Conservation (phyloP, 1,140 invertebrate species). For the Agraylea sexmaculata region DNA sequence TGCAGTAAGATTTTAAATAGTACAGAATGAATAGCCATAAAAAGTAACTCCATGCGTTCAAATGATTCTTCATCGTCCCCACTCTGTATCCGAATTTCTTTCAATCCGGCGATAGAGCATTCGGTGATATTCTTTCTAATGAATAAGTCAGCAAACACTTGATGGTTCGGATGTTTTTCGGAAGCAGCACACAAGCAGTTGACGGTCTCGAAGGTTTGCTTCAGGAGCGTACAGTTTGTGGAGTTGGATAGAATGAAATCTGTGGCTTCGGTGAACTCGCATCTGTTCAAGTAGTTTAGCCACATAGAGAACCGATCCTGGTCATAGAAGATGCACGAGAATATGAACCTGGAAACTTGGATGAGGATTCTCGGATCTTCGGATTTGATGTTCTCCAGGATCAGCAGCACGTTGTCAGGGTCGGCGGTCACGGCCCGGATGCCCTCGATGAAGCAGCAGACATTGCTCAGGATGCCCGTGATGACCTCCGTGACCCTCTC, state of each 20-base stretch:
- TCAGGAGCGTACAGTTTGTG: conserved; percentile 46
- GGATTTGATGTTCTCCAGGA: conserved; percentile 44
- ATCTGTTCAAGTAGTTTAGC: conserved; percentile 37
- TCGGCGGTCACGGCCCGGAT: conserved; percentile 33
- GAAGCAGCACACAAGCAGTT: conserved; percentile 40
- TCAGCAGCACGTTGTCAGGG: conserved; percentile 30
- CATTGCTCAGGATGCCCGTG: conserved; percentile 60
- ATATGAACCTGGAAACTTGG: conserved; percentile 54
- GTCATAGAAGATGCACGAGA: conserved; percentile 41
- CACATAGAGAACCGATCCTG: conserved; percentile 33
- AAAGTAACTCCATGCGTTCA: conserved; percentile 30
- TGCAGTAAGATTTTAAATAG: conserved; percentile 30
- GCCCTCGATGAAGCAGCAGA: conserved; percentile 46
- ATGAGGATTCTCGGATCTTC: conserved; percentile 51
- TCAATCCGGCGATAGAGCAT: conserved; percentile 26
- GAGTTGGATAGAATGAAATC: conserved; percentile 56
- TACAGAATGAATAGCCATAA: conserved; percentile 30
- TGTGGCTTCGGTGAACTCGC: conserved; percentile 41
- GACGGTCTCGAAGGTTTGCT: conserved; percentile 41
- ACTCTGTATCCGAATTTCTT: conserved; percentile 27
- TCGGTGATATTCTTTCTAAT: conserved; percentile 27
- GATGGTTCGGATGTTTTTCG: conserved; percentile 26
- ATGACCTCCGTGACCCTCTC: conserved; percentile 53
- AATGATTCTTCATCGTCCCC: conserved; percentile 25
- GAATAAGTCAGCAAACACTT: conserved; percentile 31